Conservation (phyloP, 2,113 vertebrate species). For the Phrynosoma blainvillii region DNA sequence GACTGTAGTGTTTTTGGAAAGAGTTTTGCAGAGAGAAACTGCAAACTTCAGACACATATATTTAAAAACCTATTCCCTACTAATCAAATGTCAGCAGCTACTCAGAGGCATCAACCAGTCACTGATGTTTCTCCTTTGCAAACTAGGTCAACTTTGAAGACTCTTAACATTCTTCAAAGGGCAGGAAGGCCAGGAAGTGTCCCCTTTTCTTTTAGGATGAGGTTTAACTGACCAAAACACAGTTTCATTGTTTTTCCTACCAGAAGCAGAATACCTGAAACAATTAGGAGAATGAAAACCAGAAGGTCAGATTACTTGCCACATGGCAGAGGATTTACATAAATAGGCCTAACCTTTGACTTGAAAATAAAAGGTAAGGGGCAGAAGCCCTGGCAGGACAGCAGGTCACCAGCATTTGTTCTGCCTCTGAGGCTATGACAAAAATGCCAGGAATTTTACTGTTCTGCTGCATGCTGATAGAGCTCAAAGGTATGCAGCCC, state of each 20-base stretch:
- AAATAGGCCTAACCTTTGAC: conserved; percentile 80
- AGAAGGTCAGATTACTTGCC: conserved; percentile 77
- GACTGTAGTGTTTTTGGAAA: no score
- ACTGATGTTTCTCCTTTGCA: conserved; percentile 76
- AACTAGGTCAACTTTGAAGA: conserved; percentile 77
- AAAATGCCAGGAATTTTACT: conserved; percentile 81
- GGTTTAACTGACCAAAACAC: conserved; percentile 70
- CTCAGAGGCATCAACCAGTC: conserved; percentile 67
- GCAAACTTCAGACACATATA: no score
- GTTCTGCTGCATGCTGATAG: conserved; percentile 76
- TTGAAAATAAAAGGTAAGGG: conserved; percentile 78
- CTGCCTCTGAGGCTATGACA: conserved; percentile 77
- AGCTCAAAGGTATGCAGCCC: conserved; percentile 68
- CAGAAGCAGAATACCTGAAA: conserved; percentile 78
- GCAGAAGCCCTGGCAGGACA: conserved; percentile 74
- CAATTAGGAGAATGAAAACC: conserved; percentile 79
- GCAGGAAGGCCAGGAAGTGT: background rate
- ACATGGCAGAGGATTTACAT: conserved; percentile 79
- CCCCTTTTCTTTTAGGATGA: conserved; percentile 62
- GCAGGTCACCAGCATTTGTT: conserved; percentile 76
- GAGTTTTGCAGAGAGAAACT: no score
- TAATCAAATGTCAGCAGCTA: conserved; percentile 74
- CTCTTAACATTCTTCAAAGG: conserved; percentile 76
- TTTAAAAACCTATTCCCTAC: conserved; percentile 73
- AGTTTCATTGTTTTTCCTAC: conserved; percentile 47